Percentiles rank a stretch among this genome's conserved stretches.
Conservation (phyloP, 1,140 invertebrate genomes). For the Tribolium castaneum region DNA sequence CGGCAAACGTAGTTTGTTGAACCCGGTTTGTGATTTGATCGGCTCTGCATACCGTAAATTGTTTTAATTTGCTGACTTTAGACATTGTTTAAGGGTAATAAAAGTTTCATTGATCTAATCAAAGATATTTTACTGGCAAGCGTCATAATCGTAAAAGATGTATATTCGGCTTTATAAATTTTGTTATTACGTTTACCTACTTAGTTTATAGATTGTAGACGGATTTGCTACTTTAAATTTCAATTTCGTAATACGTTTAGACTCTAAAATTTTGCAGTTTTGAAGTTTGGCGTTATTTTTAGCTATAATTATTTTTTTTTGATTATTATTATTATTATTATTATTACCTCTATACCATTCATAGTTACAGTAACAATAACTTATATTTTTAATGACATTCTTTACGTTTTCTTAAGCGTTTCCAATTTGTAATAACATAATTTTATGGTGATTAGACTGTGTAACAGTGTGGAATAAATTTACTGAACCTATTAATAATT, state of each 20-base stretch:
- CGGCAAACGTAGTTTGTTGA: neutral
- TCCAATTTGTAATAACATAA: neutral
- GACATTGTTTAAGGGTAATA: neutral
- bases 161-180: neutral
- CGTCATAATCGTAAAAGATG: neutral
- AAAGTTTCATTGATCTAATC: slow-evolving; percentile 3
- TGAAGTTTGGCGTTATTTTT: neutral
- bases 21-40: neutral
- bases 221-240: neutral
- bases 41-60: neutral
- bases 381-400: neutral
- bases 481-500: neutral
- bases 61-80: neutral
- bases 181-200: neutral
- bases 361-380: neutral
- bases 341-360: too few species aligned
- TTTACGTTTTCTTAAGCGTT: neutral
- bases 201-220: neutral
- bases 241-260: neutral
- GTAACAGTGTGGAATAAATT: neutral
- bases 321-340: too few species aligned
- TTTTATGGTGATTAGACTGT: neutral
- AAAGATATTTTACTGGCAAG: neutral
- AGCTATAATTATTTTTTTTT: too few species aligned
- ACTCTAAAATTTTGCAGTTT: neutral